Evolutionary conservation across 1,140 invertebrate genomes (phyloP).

Genomic region (Heliconius hewitsoni): DNA sequence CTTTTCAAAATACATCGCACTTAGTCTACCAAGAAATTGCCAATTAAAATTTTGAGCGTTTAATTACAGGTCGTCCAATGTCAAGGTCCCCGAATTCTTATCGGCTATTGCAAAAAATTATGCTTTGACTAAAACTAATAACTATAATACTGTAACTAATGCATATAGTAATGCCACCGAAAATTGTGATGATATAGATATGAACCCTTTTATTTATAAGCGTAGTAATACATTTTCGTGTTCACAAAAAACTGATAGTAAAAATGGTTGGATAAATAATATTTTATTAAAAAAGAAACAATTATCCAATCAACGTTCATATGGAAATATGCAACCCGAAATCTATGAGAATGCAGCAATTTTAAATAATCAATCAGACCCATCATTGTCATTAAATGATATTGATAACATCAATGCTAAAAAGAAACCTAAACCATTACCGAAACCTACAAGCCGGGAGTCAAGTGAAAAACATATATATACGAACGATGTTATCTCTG

Average conservation of each 20-base stretch:
- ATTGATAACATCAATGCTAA: not conserved
- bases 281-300: not conserved
- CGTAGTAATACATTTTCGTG: conserved; percentile 25
- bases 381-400: not conserved
- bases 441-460: conserved; percentile 13
- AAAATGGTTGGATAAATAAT: not conserved
- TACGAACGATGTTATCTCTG: not conserved
- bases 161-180: conserved; percentile 35
- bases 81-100: conserved; percentile 22
- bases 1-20: not conserved
- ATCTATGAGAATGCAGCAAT: not conserved
- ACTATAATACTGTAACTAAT: conserved; percentile 12
- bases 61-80: conserved; percentile 43
- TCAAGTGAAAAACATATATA: not conserved
- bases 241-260: not conserved
- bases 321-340: not conserved
- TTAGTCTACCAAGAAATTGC: not conserved
- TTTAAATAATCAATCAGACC: not conserved
- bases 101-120: conserved; percentile 42
- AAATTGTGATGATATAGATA: conserved; percentile 9
- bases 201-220: not conserved
- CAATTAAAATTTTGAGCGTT: conserved; percentile 20
- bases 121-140: conserved; percentile 41
- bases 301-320: not conserved
- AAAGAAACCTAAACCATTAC: conserved; percentile 22